Base-by-base conservation (phyloP, 2,113 vertebrate genomes). In the Neopipo cinnamomea region DNA sequence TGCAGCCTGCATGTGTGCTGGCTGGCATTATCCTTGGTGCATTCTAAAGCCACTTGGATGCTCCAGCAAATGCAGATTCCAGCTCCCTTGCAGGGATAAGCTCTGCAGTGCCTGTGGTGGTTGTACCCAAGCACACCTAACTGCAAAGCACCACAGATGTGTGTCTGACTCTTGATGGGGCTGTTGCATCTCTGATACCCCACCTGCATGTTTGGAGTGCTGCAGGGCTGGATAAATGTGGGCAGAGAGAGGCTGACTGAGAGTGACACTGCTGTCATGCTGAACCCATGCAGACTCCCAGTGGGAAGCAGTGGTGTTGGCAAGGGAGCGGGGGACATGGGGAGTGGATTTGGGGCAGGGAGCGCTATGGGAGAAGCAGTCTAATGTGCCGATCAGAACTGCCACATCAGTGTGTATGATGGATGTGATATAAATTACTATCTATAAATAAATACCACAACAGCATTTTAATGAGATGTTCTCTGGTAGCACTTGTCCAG, bases 401-500 rank as follows among this genome's bases (percentile, higher is more conserved):
- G 59, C 79, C 65, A 80, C 79, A 59, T 81, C 12, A 2, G 72
- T 63, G 94, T 89, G 47, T 65, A 3, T 66, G 73, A 67, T 92
- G 88, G 82, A 82, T 86, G 65, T 81, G 95, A 83, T 84, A 91
- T 71, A 67, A 93, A 91, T 93, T 84, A 11, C 75, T 91, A 81
- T 88, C 52, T 30, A 93, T 92, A 91, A 86, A 82, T 75, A 91
- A 91, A 95, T 83, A 95, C 81, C 96, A 96, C 95, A 94, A 63
- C 59, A 93, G 39, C 85, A 74, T 84, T 94, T 86, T 86, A 95
- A 87, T 91, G 83, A 96, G 83, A 8, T 89, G 56, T 92, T 95
- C 80, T 96, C 85, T 92, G 52, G 72, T 68, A 96, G 90, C 92
- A 74, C 95, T 92, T 96, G 93, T 88, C 85, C 83, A 92, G 96